These are phyloP conservation scores for Catocala fraxini DNA, from an alignment of 2,888 invertebrate genomes.

Conservation along the genomic window DNA sequence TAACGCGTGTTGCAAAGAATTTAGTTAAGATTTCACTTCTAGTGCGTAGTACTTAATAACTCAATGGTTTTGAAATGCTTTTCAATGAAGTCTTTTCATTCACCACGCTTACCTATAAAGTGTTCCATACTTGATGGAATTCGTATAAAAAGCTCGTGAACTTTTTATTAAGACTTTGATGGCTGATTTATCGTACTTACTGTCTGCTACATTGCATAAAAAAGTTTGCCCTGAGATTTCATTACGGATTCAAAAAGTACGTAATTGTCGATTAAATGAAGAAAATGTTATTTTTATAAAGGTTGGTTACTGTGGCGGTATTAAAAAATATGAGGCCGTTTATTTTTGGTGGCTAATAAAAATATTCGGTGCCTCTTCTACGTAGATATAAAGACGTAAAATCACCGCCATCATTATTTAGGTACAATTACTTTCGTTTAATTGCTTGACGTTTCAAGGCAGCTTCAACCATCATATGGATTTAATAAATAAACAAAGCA, in stretches of 20 bases:
- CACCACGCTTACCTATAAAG: slow-evolving; percentile 16
- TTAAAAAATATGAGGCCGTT: not conserved
- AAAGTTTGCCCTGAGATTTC: not conserved
- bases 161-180: slow-evolving; percentile 39
- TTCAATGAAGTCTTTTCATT: slow-evolving; percentile 34
- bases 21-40: too few relatives aligned
- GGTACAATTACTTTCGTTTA: too few relatives aligned
- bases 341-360: not conserved
- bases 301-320: not conserved
- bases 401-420: too few relatives aligned
- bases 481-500: too few relatives aligned
- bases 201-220: slow-evolving; percentile 5
- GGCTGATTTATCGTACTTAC: slow-evolving; percentile 17
- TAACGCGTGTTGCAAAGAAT: too few relatives aligned
- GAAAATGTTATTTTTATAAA: not conserved
- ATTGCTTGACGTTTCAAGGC: too few relatives aligned
- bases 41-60: too few relatives aligned
- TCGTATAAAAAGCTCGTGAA: slow-evolving; percentile 29
- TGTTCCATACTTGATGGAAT: slow-evolving; percentile 41
- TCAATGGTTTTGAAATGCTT: slow-evolving; percentile 4
- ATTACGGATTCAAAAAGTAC: not conserved
- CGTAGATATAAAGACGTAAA: too few relatives aligned
- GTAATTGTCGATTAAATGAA: too few relatives aligned
- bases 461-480: too few relatives aligned
- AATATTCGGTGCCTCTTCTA: too few relatives aligned